Evolutionary conservation across 2,797 vertebrate genomes (phyloP), one percentile per base, ranked within the genome.

Genomic region (Chelon auratus): DNA sequence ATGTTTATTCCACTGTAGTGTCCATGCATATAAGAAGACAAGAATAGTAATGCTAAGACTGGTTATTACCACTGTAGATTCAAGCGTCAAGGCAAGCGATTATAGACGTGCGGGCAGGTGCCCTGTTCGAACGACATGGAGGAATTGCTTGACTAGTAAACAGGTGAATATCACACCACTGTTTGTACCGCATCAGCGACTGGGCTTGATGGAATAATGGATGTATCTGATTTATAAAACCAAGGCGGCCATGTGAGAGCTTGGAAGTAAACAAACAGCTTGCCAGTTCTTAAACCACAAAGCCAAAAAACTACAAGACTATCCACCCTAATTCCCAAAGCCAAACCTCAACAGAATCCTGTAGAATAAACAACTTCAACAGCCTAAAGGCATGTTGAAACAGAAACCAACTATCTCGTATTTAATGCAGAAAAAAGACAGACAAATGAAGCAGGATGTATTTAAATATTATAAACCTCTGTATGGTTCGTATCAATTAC

Each of bases 231-330:
- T 39, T 76, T 48, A 70, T 36, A 67, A n/a, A 62, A 62, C 48
- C 20, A 73, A 55, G 18, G 22, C 5, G 10, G 55, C 24, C 55
- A 65, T 36, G 6, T 37, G 59, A 84, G 60, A 65, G 39, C 40
- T 18, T n/a, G 22, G 17, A 79, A 59, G 59, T 68, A 85, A 84
- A 85, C 70, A 83, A 53, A 68, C 36, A 45, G 18, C 13, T 48
- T 82, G 76, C 68, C 77, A 89, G 71, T 42, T 75, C 60, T 69
- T 66, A 50, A 75, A 76, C 56, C 53, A 76, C 68, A 53, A 78
- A 75, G 76, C 71, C 84, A 78, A 70, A 72, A 77, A 77, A 55
- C 24, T 66, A 68, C 54, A 72, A 75, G 72, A 73, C 53, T 62
- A 66, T 63, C 54, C 58, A 45, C 14, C 47, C 18, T 37, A 33